A percentile compares a stretch with the other conserved stretches of the same genome.
Conservation (phyloP, 2,113 vertebrate genomes). For the Vimba vimba region DNA sequence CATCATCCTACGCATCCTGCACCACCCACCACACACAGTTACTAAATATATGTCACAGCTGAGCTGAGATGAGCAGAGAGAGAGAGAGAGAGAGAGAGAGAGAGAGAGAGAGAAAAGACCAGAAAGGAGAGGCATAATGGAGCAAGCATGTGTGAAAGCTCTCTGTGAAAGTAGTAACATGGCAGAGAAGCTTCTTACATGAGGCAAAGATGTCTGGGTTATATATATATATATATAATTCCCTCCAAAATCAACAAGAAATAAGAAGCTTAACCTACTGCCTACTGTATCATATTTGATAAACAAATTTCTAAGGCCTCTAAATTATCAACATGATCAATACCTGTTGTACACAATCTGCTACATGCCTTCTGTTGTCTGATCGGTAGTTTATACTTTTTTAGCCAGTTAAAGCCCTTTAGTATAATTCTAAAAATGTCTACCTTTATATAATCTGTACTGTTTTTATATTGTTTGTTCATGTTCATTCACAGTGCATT, state of each 20-base stretch:
- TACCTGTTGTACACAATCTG: too few relatives aligned
- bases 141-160: slow-evolving; percentile 33
- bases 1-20: slow-evolving; percentile 32
- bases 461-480: too few relatives aligned
- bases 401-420: too few relatives aligned
- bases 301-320: too few relatives aligned
- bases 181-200: not conserved
- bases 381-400: too few relatives aligned
- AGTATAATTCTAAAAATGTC: too few relatives aligned
- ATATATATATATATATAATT: not conserved
- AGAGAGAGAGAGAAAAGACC: not conserved
- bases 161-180: not conserved
- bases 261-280: not conserved
- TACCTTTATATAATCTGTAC: too few relatives aligned
- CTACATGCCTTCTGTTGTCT: too few relatives aligned
- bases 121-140: not conserved
- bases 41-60: slow-evolving; percentile 52
- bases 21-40: slow-evolving; percentile 36
- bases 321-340: too few relatives aligned
- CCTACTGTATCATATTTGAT: too few relatives aligned
- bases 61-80: slow-evolving; percentile 14
- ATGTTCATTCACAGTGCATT: too few relatives aligned
- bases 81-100: not conserved
- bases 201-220: not conserved
- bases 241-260: not conserved